Conservation (phyloP, 2,888 invertebrate species). For the Ormyrus labotus region DNA sequence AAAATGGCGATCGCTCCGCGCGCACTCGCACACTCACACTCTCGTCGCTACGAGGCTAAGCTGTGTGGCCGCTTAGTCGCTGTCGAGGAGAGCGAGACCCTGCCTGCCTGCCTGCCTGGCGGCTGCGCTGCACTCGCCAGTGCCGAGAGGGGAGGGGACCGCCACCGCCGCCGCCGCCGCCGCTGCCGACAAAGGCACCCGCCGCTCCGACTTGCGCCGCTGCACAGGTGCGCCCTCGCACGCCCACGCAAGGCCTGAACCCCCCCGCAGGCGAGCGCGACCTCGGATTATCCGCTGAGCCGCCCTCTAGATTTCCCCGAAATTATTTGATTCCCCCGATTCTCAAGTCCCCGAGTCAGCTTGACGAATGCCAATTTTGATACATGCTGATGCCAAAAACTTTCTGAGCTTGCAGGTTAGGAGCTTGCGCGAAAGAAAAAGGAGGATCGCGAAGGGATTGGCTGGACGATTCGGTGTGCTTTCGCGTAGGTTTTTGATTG, state of each 20-base stretch:
- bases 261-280: no score
- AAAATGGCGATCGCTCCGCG: slow-evolving; percentile 53
- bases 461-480: not conserved
- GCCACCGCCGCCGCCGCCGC: not conserved
- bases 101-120: not conserved
- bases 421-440: no score
- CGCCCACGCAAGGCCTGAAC: not conserved
- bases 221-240: slow-evolving; percentile 6
- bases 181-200: not conserved
- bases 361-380: no score
- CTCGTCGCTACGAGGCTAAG: not conserved
- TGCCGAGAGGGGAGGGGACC: not conserved
- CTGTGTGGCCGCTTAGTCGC: not conserved
- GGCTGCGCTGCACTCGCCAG: not conserved
- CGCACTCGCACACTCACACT: slow-evolving; percentile 13
- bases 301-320: no score
- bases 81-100: not conserved
- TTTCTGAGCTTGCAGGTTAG: no score
- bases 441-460: no score
- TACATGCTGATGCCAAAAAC: no score
- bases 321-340: no score
- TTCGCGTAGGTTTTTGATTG: no score
- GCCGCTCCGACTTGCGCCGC: no score
- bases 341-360: no score
- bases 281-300: no score